Evolutionary conservation across 2,888 invertebrate species (phyloP).

Genomic region (Dasypolia templi): DNA sequence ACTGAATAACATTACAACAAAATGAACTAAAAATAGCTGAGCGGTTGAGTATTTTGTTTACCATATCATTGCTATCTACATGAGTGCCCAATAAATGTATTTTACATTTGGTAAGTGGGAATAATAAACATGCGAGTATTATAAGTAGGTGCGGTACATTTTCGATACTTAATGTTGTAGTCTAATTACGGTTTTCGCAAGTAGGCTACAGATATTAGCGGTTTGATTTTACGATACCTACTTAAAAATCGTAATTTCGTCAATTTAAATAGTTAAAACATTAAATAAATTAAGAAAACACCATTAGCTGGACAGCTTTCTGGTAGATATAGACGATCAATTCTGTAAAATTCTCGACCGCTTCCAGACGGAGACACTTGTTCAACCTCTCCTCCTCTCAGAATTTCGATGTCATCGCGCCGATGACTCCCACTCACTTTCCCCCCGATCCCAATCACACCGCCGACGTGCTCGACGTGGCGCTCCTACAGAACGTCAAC

Average conservation of each 20-base stretch:
- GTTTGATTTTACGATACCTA: background rate
- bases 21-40: slow-evolving; percentile 45
- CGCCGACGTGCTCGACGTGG: no score
- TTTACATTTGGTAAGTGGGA: slow-evolving; percentile 18
- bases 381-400: no score
- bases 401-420: no score
- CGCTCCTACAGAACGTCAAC: no score
- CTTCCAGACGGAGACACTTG: no score
- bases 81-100: slow-evolving; percentile 15
- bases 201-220: background rate
- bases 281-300: background rate
- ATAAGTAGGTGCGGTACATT: background rate
- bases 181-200: background rate
- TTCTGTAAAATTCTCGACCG: no score
- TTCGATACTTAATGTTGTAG: background rate
- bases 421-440: no score
- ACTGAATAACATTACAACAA: slow-evolving; percentile 41
- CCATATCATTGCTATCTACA: slow-evolving; percentile 25
- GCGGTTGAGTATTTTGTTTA: slow-evolving; percentile 49
- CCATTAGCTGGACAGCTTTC: background rate
- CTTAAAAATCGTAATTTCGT: background rate
- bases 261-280: background rate
- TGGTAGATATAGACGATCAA: background rate
- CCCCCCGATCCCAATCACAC: no score
- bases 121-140: slow-evolving; percentile 4